These are phyloP conservation scores for Gerris lacustris DNA, from an alignment of 2,888 invertebrate species.

Conservation along the genomic window DNA sequence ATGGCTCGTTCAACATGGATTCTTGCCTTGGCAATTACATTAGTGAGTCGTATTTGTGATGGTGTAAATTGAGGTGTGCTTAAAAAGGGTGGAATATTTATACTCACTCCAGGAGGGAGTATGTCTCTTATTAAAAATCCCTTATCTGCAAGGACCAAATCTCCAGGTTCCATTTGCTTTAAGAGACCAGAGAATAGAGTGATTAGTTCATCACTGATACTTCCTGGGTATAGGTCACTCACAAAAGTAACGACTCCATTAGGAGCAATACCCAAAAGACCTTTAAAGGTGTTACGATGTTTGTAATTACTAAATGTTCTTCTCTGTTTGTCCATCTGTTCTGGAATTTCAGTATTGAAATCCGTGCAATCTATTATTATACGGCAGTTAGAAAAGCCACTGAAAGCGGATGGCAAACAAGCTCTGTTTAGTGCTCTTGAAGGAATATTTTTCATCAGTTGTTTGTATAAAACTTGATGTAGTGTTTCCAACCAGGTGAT, in stretches of 20 bases:
- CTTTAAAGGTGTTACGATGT: too few species aligned
- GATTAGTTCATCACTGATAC: too few species aligned
- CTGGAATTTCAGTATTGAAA: slow-evolving; percentile 20
- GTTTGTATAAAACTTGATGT: slow-evolving; percentile 12
- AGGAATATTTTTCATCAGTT: slow-evolving; percentile 13
- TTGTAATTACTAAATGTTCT: too few species aligned
- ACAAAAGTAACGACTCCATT: too few species aligned
- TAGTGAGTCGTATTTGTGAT: slow-evolving; percentile 1
- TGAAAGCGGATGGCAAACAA: slow-evolving; percentile 14
- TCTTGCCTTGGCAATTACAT: slow-evolving; percentile 15
- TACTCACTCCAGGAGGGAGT: slow-evolving; percentile 14
- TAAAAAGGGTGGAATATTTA: slow-evolving; percentile 18
- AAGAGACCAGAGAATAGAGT: too few species aligned
- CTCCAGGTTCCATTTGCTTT: slow-evolving; percentile 23
- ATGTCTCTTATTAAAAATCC: slow-evolving; percentile 19
- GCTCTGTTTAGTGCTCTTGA: slow-evolving; percentile 15
- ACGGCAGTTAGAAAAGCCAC: slow-evolving; percentile 12
- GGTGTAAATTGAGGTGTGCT: slow-evolving; percentile 17
- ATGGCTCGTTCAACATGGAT: slow-evolving; percentile 18
- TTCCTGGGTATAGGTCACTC: too few species aligned
- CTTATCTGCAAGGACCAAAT: too few species aligned
- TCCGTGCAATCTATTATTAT: slow-evolving; percentile 18
- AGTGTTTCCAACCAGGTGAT: slow-evolving; percentile 11
- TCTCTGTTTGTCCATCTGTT: too few species aligned
- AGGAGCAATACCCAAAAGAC: too few species aligned